Evolutionary conservation across 2,797 vertebrate genomes (phyloP).

Genomic region (Linurgus olivaceus): DNA sequence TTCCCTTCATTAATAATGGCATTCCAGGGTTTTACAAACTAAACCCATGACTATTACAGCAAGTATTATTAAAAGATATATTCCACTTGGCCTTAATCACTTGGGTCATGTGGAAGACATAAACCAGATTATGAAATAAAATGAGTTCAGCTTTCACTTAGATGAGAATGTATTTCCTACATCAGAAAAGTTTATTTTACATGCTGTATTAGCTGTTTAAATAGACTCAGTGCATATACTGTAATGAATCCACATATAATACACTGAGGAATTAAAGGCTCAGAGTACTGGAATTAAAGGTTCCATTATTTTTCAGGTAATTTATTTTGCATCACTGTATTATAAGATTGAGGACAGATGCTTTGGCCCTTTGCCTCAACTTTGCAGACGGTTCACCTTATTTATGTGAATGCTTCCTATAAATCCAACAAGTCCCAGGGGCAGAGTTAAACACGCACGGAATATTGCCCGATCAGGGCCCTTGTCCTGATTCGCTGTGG

Average conservation of each 20-base stretch:
- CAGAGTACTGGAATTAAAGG: conserved; percentile 59
- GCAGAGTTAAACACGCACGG: conserved; percentile 11
- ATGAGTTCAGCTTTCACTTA: conserved; percentile 50
- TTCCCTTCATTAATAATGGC: conserved; percentile 29
- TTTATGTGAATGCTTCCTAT: conserved; percentile 41
- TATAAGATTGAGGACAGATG: conserved; percentile 66
- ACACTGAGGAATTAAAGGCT: conserved; percentile 64
- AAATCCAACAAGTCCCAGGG: conserved; percentile 33
- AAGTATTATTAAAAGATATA: conserved; percentile 15
- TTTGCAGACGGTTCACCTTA: conserved; percentile 44
- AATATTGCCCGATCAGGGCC: conserved; percentile 17
- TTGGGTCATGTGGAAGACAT: conserved; percentile 53
- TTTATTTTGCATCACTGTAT: conserved; percentile 60
- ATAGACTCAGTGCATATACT: conserved; percentile 58
- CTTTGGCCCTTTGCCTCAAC: conserved; percentile 57
- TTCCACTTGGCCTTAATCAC: conserved; percentile 49
- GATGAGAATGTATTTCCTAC: conserved; percentile 56
- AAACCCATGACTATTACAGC: background rate
- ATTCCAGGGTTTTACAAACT: conserved; percentile 12
- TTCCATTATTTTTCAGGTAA: conserved; percentile 67
- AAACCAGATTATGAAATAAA: conserved; percentile 54
- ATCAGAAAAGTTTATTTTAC: conserved; percentile 62
- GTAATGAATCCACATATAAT: conserved; percentile 68
- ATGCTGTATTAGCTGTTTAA: conserved; percentile 68
- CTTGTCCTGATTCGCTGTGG: background rate